Percentiles rank a stretch among this genome's conserved stretches.
These are phyloP conservation scores for Dascyllus trimaculatus DNA, from an alignment of 2,113 vertebrate genomes.

Conservation along the genomic window DNA sequence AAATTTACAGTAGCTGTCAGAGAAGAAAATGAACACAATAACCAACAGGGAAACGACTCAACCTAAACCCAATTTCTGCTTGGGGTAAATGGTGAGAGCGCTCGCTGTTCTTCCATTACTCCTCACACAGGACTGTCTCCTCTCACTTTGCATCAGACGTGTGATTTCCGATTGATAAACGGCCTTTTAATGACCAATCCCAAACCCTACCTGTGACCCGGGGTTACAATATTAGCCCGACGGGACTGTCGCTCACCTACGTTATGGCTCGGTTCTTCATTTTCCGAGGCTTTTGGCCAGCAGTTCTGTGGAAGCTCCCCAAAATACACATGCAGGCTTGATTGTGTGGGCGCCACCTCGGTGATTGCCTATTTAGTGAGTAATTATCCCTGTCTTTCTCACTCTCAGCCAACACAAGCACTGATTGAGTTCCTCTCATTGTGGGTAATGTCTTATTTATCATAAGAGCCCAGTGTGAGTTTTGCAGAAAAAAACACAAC, in stretches of 20 bases:
- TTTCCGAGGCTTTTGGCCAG: conserved; percentile 50
- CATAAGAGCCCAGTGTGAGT: conserved; percentile 69
- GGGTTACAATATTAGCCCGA: conserved; percentile 5
- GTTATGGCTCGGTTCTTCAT: conserved; percentile 31
- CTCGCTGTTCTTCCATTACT: conserved; percentile 31
- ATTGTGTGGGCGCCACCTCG: conserved; percentile 76
- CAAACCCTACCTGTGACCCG: conserved; percentile 38
- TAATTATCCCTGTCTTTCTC: conserved; percentile 77
- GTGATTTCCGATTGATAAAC: conserved; percentile 35
- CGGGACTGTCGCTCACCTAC: conserved; percentile 1
- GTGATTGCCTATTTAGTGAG: conserved; percentile 82
- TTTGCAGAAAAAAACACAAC: conserved; percentile 25
- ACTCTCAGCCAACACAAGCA: conserved; percentile 71
- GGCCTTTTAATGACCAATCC: conserved; percentile 18
- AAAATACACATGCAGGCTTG: conserved; percentile 72
- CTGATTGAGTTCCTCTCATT: conserved; percentile 81
- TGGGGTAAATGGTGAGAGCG: conserved; percentile 27
- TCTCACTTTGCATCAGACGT: background rate
- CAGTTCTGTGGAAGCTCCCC: conserved; percentile 63
- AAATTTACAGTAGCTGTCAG: conserved; percentile 46
- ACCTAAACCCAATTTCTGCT: conserved; percentile 30
- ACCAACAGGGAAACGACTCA: conserved; percentile 22
- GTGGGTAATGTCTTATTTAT: conserved; percentile 81
- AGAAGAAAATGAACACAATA: conserved; percentile 45
- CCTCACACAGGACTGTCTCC: conserved; percentile 12